A percentile compares a stretch with the other conserved stretches of the same genome.
These are phyloP conservation scores for Acanthosepion esculentum DNA, from an alignment of 2,888 invertebrate species.

Conservation along the genomic window DNA sequence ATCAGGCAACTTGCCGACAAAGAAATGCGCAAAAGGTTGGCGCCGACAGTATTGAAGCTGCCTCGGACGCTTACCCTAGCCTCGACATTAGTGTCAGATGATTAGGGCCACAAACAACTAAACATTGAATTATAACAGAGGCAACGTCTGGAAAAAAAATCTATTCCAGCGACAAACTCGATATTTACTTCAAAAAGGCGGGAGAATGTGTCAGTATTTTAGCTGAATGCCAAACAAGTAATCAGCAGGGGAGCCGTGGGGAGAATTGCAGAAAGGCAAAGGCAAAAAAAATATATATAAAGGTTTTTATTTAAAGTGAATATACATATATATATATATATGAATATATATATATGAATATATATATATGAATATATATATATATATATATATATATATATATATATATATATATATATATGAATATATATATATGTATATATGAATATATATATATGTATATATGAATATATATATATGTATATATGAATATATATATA, in stretches of 20 bases:
- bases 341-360: too few species aligned
- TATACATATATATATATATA: too few species aligned
- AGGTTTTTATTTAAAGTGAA: too few species aligned
- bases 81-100: conserved; percentile 1
- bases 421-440: too few species aligned
- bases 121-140: background rate
- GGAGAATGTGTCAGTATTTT: background rate
- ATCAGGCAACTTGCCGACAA: background rate
- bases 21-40: background rate
- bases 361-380: too few species aligned
- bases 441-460: too few species aligned
- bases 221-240: background rate
- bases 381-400: too few species aligned
- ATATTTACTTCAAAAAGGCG: background rate
- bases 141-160: background rate
- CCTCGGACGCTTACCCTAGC: background rate
- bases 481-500: too few species aligned
- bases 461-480: too few species aligned
- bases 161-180: background rate
- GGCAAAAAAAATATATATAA: too few species aligned
- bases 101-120: background rate
- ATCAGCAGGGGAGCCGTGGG: background rate
- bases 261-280: too few species aligned
- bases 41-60: background rate
- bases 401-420: too few species aligned